Evolutionary conservation across 35 echinoderm and acorn worm genomes (phyloP), one percentile per base, ranked within the genome.

Genomic region (Chiridota heheva): DNA sequence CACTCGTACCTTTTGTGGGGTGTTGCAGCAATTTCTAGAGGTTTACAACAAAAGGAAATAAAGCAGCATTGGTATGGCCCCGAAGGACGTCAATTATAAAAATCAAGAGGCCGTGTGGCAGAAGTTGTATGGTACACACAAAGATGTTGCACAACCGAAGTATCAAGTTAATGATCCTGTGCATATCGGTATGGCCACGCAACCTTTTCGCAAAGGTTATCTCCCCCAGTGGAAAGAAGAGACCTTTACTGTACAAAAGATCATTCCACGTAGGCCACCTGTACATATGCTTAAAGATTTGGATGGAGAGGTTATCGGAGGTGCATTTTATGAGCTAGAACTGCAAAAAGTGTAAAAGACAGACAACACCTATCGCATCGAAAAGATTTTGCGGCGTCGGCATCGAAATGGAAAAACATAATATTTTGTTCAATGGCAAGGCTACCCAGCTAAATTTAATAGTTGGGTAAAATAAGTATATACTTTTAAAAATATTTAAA

Each of bases 351-450:
- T 93, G 1, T 25, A 44, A 2, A 84, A 84, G 7, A 62, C 64
- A n/a, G 20, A 77, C 20, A 60, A 70, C 40, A 32, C 36, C 15
- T 93, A 93, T 5, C 64, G 76, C 29, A 75, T 96, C 8, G 92
- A 96, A 62, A 96, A 90, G 61, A 53, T 90, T 27, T 4, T 90
- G 36, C 67, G 68, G 31, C 60, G 29, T 5, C 38, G 78, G 12
- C 86, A 79, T 32, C 36, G 74, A 27, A 33, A 72, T 0, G 82
- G 83, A 33, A 60, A 47, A 66, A 90, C 29, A 17, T 66, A 96
- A 60, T 90, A 83, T 74, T 90, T 90, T 49, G 83, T 96, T 24
- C 86, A 90, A 35, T 96, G 82, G 89, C 5, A 44, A 20, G 92
- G 92, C 1, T 96, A 90, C 37, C 92, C 87, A 1, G 20, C 48